Evolutionary conservation across 2,797 vertebrate genomes (phyloP), one percentile per base, ranked within the genome.

Genomic region (Setipinna tenuifilis): DNA sequence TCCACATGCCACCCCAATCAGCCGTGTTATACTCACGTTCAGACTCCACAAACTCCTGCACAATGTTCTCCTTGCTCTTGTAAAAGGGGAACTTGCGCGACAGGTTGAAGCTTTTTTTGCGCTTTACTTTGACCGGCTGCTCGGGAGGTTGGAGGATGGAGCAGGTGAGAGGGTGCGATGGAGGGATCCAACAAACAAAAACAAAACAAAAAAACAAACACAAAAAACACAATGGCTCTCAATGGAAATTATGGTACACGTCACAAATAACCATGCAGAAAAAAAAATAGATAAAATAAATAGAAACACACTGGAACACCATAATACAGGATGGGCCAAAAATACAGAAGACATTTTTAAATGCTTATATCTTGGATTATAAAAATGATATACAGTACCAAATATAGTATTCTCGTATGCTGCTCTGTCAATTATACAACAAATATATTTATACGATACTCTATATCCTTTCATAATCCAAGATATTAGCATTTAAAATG

Each of bases 41-140:
- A 93, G 98, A 95, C 92, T 97, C 96, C 96, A 96, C 95, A 96
- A 96, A 95, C 92, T 99, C 98, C 95, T 98, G 97, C 94, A 97
- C 96, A 98, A 99, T 97, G 96, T 98, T 99, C 97, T 98, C 98
- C 97, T 98, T 99, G 98, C 98, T 99, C 98, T 99, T 99, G 98
- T 99, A 99, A 99, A 99, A 99, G 94, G 98, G 98, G 94, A 99
- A 99, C 96, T 98, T 99, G 97, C 98, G 98, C 88, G 98, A 99
- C 94, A 99, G 97, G 95, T 97, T 98, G 94, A 99, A 99, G 97
- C 98, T 99, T 98, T 99, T 99, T 99, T 99, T 99, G 97, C 97
- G 98, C 97, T 99, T 99, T 96, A 98, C 97, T 98, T 98, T 99
- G 97, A 98, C 97, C 94, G 94, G 97, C 98, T 99, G 97, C 95